A percentile compares a stretch with the other conserved stretches of the same genome.
These are phyloP conservation scores for Muscidifurax raptorellus DNA, from an alignment of 1,140 invertebrate species.

Conservation along the genomic window DNA sequence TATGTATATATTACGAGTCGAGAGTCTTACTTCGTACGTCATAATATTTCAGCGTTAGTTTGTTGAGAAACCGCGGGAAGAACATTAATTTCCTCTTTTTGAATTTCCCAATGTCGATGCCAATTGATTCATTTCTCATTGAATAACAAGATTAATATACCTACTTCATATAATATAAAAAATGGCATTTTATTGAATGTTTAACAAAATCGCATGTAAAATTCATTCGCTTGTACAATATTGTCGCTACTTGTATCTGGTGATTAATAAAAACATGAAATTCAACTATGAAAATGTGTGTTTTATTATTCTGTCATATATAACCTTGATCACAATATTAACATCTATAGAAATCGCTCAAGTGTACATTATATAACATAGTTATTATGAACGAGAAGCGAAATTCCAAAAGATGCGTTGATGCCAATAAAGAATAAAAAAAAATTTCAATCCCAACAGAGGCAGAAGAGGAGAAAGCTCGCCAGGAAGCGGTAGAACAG, in stretches of 20 bases:
- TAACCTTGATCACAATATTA: not conserved
- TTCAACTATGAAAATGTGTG: slow-evolving; percentile 25
- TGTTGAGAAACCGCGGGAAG: too few relatives aligned
- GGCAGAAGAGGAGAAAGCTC: slow-evolving; percentile 37
- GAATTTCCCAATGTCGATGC: not conserved
- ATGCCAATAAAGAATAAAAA: too few relatives aligned
- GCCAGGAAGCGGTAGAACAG: not conserved
- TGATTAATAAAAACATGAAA: slow-evolving; percentile 39
- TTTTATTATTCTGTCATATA: slow-evolving; percentile 26
- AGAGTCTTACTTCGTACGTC: too few relatives aligned
- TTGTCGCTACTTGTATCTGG: slow-evolving; percentile 11
- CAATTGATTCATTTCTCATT: not conserved
- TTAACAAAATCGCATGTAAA: not conserved
- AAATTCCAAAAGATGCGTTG: too few relatives aligned
- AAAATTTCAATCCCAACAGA: not conserved
- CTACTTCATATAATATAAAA: not conserved
- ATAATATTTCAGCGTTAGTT: too few relatives aligned
- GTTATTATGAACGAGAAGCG: too few relatives aligned
- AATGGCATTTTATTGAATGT: not conserved
- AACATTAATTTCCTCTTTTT: too few relatives aligned
- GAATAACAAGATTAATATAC: not conserved
- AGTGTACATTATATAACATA: too few relatives aligned
- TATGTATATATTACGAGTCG: too few relatives aligned
- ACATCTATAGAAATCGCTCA: too few relatives aligned
- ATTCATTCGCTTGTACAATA: slow-evolving; percentile 20